These are phyloP conservation scores for Drosophila bocki DNA, from an alignment of 1,140 invertebrate genomes.

Conservation along the genomic window DNA sequence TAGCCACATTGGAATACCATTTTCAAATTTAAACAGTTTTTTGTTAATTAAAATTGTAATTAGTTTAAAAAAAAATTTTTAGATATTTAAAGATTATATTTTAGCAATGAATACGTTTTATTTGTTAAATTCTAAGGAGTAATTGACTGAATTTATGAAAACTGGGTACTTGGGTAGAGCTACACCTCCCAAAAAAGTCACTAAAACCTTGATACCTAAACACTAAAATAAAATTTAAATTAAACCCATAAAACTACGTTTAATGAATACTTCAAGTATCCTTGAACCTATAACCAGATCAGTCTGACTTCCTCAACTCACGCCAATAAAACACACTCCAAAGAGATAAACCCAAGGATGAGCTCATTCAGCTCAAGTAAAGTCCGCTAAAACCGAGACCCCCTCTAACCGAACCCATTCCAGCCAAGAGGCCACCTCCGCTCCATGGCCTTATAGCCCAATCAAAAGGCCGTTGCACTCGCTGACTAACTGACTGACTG, in stretches of 20 bases:
- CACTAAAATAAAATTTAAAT: neutral
- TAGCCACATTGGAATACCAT: neutral
- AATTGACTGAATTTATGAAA: too few relatives aligned
- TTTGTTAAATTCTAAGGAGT: too few relatives aligned
- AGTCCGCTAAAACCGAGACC: constrained; percentile 29
- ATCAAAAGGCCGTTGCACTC: constrained; percentile 64
- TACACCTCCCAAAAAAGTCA: too few relatives aligned
- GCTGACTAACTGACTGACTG: constrained; percentile 35
- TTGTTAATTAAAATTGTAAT: neutral
- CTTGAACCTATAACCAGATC: neutral
- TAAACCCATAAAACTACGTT: neutral
- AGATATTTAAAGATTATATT: too few relatives aligned
- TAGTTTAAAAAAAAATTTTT: too few relatives aligned
- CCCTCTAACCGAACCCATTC: constrained; percentile 2
- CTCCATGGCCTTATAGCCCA: constrained; percentile 24
- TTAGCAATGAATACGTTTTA: too few relatives aligned
- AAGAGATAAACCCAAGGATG: constrained; percentile 32
- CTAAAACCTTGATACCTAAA: too few relatives aligned
- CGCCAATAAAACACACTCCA: constrained; percentile 3
- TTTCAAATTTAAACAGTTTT: neutral
- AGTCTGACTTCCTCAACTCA: neutral
- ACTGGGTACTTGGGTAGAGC: neutral
- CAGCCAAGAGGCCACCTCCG: constrained; percentile 11
- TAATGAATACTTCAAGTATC: neutral
- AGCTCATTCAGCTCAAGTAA: constrained; percentile 38